Conservation (phyloP, 2,113 vertebrate species). For the Nothocercus julius region DNA sequence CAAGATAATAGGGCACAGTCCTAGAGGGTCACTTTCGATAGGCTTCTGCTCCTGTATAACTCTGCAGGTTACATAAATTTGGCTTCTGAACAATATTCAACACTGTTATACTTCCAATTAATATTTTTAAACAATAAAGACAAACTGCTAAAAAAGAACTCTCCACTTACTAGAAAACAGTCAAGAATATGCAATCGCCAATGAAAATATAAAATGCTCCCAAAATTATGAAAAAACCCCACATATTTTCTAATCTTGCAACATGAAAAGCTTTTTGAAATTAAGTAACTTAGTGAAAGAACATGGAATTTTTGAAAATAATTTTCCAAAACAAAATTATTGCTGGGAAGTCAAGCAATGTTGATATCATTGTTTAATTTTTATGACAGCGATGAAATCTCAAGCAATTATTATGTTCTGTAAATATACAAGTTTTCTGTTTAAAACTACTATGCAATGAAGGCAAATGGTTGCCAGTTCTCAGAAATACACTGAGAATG, state of each 20-base stretch:
- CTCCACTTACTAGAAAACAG: neutral
- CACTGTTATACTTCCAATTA: neutral
- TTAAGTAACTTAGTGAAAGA: neutral
- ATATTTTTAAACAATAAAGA: neutral
- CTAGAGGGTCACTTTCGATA: neutral
- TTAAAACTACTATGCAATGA: neutral
- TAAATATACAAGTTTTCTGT: neutral
- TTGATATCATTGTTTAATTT: neutral
- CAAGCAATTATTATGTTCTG: neutral
- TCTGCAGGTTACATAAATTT: neutral
- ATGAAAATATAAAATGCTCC: neutral
- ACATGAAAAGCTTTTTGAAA: neutral
- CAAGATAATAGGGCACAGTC: neutral
- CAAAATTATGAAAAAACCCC: neutral
- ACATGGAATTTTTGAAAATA: neutral
- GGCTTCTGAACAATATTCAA: neutral
- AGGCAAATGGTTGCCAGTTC: neutral
- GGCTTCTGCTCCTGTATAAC: neutral
- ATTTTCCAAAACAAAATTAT: neutral
- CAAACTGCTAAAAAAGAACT: neutral
- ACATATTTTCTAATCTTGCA: neutral
- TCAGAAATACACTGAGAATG: fast-evolving
- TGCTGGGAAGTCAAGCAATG: neutral
- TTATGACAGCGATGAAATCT: neutral
- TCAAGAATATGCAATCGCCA: neutral